Percentiles rank a stretch among this genome's conserved stretches.
Evolutionary conservation across 2,797 vertebrate genomes (phyloP).

Genomic region (Sylvia borin): DNA sequence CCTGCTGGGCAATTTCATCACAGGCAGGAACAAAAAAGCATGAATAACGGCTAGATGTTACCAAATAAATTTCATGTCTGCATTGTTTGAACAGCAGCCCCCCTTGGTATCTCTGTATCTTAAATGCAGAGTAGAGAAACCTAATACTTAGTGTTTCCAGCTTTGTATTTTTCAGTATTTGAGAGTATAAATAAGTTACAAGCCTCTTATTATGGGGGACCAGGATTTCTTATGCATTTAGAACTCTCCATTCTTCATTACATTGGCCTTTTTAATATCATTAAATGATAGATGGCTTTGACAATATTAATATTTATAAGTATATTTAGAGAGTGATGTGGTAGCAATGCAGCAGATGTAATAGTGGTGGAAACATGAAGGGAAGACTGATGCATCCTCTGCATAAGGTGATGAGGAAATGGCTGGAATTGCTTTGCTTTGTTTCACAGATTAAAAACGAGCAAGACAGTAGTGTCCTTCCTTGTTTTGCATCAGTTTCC

Average conservation of each 20-base stretch:
- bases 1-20: conserved; percentile 49
- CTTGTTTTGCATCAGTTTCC: background rate
- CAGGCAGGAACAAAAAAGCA: background rate
- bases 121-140: background rate
- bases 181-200: background rate
- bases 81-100: background rate
- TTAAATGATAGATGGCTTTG: background rate
- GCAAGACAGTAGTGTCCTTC: background rate
- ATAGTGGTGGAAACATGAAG: conserved; percentile 6
- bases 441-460: background rate
- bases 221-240: background rate
- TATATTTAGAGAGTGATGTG: background rate
- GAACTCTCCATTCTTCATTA: background rate
- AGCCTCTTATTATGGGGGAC: background rate
- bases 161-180: background rate
- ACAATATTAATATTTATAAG: background rate
- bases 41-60: conserved; percentile 36
- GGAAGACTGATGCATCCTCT: background rate
- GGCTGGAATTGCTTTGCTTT: background rate
- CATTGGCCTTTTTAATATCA: background rate
- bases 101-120: background rate
- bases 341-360: conserved; percentile 41
- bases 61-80: background rate
- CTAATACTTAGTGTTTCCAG: background rate
- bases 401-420: background rate